Evolutionary conservation across 2,888 invertebrate genomes (phyloP).

Genomic region (Temnothorax rugatulus): DNA sequence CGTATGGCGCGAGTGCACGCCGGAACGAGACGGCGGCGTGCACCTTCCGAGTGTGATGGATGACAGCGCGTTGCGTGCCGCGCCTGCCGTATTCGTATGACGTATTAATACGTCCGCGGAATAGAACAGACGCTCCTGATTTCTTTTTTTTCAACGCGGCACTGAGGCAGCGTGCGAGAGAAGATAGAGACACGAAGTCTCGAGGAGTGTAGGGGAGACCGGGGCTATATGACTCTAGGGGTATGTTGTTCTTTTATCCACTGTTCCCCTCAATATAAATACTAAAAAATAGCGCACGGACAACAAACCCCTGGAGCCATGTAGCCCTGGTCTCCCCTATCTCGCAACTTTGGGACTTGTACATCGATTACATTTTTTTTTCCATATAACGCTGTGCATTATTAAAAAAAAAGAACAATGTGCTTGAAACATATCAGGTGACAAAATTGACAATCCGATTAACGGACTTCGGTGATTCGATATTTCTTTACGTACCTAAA

Average conservation of each 20-base stretch:
- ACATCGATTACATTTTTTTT: not conserved
- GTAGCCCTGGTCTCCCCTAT: too few relatives aligned
- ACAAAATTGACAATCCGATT: not conserved
- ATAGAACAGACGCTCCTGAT: conserved; percentile 30
- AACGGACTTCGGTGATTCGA: not conserved
- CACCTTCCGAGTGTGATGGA: conserved; percentile 65
- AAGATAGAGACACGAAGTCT: not conserved
- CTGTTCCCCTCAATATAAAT: too few relatives aligned
- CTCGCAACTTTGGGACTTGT: not conserved
- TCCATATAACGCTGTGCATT: not conserved
- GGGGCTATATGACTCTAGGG: too few relatives aligned
- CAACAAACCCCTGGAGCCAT: too few relatives aligned
- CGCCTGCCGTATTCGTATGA: conserved; percentile 45
- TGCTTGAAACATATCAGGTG: not conserved
- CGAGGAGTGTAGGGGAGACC: not conserved
- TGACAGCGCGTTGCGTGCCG: conserved; percentile 59
- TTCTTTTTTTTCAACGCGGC: not conserved
- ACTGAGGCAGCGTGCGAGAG: not conserved
- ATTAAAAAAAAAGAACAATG: not conserved
- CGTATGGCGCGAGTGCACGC: conserved; percentile 45
- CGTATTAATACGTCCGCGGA: conserved; percentile 61
- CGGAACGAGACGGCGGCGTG: conserved; percentile 35
- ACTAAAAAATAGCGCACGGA: too few relatives aligned
- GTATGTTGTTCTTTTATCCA: too few relatives aligned
- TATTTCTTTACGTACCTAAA: not conserved